phyloP scores from a whole-genome alignment of 2,113 vertebrate species.

The Pangasianodon hypophthalmus region DNA sequence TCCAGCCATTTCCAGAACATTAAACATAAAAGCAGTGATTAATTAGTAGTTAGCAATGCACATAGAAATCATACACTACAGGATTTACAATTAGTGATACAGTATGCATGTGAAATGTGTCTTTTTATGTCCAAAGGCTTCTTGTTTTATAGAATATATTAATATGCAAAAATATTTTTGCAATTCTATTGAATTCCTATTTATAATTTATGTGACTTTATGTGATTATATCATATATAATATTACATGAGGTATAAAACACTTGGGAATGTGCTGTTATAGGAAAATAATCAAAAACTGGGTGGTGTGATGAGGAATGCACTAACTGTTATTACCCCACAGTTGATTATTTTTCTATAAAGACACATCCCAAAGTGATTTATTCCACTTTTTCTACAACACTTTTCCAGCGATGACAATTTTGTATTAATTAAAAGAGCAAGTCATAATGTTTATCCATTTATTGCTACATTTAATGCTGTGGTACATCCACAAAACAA shows the following conservation, averaged over 20 bases:
- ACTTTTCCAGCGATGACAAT: not conserved
- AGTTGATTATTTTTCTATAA: not conserved
- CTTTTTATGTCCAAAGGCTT: not conserved
- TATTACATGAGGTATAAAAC: not conserved
- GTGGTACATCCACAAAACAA: not conserved
- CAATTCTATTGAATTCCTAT: not conserved
- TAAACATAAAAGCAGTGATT: not conserved
- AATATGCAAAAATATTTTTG: not conserved
- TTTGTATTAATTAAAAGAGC: not conserved
- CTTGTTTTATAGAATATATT: not conserved
- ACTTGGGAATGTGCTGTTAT: not conserved
- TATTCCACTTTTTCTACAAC: not conserved
- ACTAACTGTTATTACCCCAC: not conserved
- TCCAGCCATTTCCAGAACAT: not conserved
- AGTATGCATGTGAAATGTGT: not conserved
- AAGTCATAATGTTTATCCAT: not conserved
- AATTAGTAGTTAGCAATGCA: not conserved
- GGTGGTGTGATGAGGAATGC: not conserved
- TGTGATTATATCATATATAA: not conserved
- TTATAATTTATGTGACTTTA: not conserved
- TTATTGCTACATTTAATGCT: not conserved
- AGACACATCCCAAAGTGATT: too few species aligned
- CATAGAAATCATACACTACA: not conserved
- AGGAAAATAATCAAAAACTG: not conserved
- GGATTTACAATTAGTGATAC: not conserved